phyloP scores from a whole-genome alignment of 2,888 invertebrate genomes.

The Cheilosia pagana region DNA sequence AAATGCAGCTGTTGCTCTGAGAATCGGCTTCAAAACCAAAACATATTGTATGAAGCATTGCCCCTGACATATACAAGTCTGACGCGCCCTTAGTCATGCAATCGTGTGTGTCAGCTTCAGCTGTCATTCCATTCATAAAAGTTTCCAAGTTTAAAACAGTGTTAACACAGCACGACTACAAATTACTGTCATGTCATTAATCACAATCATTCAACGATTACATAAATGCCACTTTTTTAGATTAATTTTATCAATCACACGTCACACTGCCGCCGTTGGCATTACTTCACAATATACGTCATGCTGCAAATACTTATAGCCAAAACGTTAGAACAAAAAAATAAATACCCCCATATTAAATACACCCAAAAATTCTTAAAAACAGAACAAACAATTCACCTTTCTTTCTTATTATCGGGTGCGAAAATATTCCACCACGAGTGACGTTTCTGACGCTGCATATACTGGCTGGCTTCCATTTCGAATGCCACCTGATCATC shows the following conservation, averaged over 20 bases:
- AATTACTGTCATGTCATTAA: slow-evolving; percentile 34
- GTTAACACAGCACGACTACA: slow-evolving; percentile 22
- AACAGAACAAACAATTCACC: slow-evolving; percentile 83
- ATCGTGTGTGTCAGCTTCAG: no score
- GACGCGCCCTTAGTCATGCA: no score
- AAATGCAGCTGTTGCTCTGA: no score
- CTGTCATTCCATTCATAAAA: slow-evolving; percentile 9
- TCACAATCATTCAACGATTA: slow-evolving; percentile 40
- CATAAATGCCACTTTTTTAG: slow-evolving; percentile 5
- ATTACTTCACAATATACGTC: no score
- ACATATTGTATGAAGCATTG: no score
- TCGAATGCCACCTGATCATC: slow-evolving; percentile 72
- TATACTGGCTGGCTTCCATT: slow-evolving; percentile 77
- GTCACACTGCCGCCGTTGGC: not conserved
- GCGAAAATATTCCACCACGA: slow-evolving; percentile 96
- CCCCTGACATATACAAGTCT: no score
- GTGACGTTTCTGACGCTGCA: slow-evolving; percentile 87
- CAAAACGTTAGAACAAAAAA: not conserved
- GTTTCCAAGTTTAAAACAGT: not conserved
- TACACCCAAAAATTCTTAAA: slow-evolving; percentile 25
- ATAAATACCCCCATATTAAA: slow-evolving; percentile 11
- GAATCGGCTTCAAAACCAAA: no score
- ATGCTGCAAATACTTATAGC: slow-evolving; percentile 6
- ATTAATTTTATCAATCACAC: slow-evolving; percentile 7
- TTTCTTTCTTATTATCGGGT: slow-evolving; percentile 89